phyloP scores from a whole-genome alignment of 2,113 vertebrate genomes.

The Eulacestoma nigropectus region DNA sequence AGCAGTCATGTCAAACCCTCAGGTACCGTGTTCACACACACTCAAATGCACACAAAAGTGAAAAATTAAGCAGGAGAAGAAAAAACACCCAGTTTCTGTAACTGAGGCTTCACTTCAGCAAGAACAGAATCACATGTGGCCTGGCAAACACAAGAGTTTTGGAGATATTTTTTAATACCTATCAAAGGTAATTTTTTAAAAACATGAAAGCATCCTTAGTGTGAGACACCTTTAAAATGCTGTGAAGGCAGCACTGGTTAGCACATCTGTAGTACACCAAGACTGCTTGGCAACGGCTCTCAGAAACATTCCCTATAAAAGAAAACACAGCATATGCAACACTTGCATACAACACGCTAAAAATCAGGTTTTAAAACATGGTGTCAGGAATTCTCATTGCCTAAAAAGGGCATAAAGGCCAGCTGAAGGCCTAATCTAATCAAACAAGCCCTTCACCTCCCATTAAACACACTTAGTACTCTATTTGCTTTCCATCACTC shows the following conservation, averaged over 20 bases:
- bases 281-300: background rate
- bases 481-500: background rate
- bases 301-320: background rate
- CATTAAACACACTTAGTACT: background rate
- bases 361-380: background rate
- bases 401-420: constrained; percentile 1
- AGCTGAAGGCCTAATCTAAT: background rate
- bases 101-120: background rate
- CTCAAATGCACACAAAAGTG: background rate
- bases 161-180: background rate
- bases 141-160: background rate
- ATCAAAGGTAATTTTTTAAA: background rate
- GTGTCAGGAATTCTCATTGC: background rate
- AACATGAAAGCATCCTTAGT: background rate
- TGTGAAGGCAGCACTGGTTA: background rate
- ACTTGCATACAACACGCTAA: background rate
- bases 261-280: background rate
- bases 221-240: background rate
- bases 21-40: background rate
- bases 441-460: background rate
- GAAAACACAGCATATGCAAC: background rate
- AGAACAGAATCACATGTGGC: background rate
- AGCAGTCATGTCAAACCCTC: background rate
- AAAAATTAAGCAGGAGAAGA: background rate
- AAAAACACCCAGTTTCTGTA: background rate